Conservation (phyloP, 2,797 vertebrate species). For the Channallabes apus region DNA sequence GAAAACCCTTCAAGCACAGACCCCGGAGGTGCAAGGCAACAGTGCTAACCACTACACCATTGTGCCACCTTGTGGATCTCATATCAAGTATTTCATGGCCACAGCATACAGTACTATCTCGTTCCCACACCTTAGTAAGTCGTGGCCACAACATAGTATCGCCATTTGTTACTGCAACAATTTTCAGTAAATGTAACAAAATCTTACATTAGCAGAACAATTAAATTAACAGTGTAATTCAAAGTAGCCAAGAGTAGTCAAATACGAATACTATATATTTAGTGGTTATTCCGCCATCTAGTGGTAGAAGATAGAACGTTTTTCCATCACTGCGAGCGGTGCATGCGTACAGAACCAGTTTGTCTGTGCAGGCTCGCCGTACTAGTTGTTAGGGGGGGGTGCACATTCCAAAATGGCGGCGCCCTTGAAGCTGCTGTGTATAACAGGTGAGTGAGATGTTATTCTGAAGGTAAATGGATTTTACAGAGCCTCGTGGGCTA, state of each 20-base stretch:
- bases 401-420: slow-evolving; percentile 72
- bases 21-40: too few relatives aligned
- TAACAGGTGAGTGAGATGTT: slow-evolving; percentile 69
- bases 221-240: background rate
- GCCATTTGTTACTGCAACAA: background rate
- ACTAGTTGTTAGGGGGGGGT: background rate
- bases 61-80: too few relatives aligned
- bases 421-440: slow-evolving; percentile 64
- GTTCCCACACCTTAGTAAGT: too few relatives aligned
- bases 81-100: too few relatives aligned
- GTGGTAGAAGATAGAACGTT: slow-evolving; percentile 36
- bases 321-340: too few relatives aligned
- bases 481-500: background rate
- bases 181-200: background rate
- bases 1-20: too few relatives aligned
- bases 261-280: background rate
- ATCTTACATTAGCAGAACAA: background rate
- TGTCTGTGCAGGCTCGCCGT: slow-evolving; percentile 39
- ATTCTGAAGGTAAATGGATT: background rate
- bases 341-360: background rate
- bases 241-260: background rate
- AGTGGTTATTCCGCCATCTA: slow-evolving; percentile 51
- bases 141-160: too few relatives aligned
- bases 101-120: too few relatives aligned
- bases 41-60: too few relatives aligned